A percentile compares a stretch with the other conserved stretches of the same genome.
Evolutionary conservation across 2,888 invertebrate genomes (phyloP).

Genomic region (Sipha maydis): DNA sequence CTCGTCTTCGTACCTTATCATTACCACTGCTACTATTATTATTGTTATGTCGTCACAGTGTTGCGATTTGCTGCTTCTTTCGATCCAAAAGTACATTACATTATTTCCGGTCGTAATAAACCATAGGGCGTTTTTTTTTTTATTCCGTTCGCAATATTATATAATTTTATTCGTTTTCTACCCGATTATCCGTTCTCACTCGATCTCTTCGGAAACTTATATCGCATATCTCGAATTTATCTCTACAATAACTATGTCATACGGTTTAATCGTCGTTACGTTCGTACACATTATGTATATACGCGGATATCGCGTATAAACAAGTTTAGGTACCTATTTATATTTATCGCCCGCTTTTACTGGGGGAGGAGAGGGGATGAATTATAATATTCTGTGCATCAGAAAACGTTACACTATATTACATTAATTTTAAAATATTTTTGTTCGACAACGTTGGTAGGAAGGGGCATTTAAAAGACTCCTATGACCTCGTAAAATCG

Average conservation of each 20-base stretch:
- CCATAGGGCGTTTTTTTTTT: neutral
- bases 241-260: neutral
- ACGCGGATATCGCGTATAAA: neutral
- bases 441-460: neutral
- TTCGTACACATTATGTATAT: neutral
- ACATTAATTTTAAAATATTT: neutral
- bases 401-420: neutral
- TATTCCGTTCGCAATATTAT: neutral
- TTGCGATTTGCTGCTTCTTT: neutral
- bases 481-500: neutral
- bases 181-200: no score
- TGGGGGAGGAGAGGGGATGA: neutral
- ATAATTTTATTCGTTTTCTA: neutral
- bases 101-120: neutral
- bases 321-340: neutral
- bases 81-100: no score
- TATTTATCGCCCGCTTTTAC: neutral
- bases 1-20: neutral
- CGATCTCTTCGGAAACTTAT: no score
- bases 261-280: neutral
- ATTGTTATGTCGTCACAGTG: neutral
- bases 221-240: neutral
- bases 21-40: neutral
- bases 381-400: neutral
- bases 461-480: neutral